phyloP scores from a whole-genome alignment of 1,140 invertebrate species.

The Hormaphis cornu region DNA sequence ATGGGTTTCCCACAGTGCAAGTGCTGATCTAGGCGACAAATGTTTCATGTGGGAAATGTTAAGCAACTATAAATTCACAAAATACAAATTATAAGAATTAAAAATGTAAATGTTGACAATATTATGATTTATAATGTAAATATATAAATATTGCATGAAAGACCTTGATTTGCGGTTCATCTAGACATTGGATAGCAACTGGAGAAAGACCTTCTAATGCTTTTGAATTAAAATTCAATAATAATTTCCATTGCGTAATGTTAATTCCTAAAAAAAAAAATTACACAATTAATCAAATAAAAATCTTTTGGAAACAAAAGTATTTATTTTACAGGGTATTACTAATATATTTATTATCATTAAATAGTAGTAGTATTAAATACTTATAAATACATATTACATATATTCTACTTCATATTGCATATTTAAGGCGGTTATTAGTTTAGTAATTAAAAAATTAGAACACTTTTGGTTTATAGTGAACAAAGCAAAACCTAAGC shows the following conservation, averaged over 20 bases:
- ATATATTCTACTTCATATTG: no score
- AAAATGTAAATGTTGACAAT: neutral
- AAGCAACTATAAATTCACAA: neutral
- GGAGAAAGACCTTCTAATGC: slow-evolving; percentile 17
- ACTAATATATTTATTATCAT: no score
- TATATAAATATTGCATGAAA: neutral
- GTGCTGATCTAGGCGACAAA: slow-evolving; percentile 6
- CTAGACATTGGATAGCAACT: neutral
- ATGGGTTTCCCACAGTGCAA: neutral
- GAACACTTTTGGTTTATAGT: no score
- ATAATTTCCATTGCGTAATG: slow-evolving; percentile 4
- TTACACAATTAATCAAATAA: neutral
- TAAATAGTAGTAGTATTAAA: no score
- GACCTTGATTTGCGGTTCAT: slow-evolving; percentile 13
- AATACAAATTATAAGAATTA: neutral
- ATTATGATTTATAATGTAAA: no score
- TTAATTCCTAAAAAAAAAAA: slow-evolving; percentile 2
- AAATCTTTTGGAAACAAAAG: no score
- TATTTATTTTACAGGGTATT: no score
- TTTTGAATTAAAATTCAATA: neutral
- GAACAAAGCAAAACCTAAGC: no score
- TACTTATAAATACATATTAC: no score
- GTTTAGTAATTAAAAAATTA: no score
- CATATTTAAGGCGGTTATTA: no score
- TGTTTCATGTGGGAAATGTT: neutral